phyloP scores from a whole-genome alignment of 2,113 vertebrate species.

The Phylloscopus trochilus region DNA sequence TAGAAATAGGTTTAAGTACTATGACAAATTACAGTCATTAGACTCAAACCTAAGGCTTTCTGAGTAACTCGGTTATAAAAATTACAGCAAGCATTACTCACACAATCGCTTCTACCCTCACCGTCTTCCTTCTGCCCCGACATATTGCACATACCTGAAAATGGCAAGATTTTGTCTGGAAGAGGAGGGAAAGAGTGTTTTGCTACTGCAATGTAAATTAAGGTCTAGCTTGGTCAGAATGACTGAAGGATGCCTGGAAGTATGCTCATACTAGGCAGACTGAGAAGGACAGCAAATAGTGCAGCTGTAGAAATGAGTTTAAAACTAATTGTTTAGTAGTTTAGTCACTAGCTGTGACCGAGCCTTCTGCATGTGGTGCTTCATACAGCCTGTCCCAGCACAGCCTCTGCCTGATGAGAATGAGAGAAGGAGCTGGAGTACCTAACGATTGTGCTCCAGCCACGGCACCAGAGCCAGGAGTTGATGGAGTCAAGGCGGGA shows the following conservation, averaged over 20 bases:
- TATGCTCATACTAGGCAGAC: not conserved
- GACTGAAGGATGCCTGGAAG: not conserved
- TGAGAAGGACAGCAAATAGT: not conserved
- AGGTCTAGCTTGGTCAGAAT: not conserved
- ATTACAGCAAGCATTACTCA: not conserved
- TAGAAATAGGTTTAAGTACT: constrained; percentile 40
- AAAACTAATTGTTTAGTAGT: not conserved
- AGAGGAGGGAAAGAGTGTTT: not conserved
- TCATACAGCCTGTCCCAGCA: not conserved
- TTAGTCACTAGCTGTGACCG: not conserved
- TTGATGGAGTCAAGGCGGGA: not conserved
- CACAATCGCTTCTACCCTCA: not conserved
- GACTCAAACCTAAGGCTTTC: not conserved
- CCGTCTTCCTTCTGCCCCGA: not conserved
- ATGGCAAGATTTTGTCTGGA: not conserved
- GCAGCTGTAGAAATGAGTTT: not conserved
- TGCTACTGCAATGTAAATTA: not conserved
- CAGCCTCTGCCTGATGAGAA: not conserved
- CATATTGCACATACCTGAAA: not conserved
- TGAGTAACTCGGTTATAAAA: not conserved
- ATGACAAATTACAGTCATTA: constrained; percentile 36
- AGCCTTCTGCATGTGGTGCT: not conserved
- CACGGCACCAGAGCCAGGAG: not conserved
- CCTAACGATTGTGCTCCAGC: rapidly evolving
- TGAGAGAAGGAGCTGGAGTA: not conserved